Evolutionary conservation across 1,140 invertebrate genomes (phyloP).

Genomic region (Episyrphus balteatus): DNA sequence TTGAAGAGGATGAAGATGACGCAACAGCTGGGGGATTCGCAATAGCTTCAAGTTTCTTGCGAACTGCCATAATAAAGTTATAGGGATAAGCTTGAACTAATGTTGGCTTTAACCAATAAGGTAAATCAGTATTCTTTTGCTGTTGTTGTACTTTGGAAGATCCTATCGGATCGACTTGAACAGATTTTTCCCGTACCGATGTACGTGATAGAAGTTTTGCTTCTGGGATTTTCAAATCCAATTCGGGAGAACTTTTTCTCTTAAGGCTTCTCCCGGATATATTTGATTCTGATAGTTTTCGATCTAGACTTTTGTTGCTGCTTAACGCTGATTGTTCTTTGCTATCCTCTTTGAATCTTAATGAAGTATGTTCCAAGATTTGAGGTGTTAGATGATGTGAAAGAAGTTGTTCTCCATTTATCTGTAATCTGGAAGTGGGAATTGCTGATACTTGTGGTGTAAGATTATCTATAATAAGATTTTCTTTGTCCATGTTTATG

Average conservation of each 20-base stretch:
- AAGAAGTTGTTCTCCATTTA: no score
- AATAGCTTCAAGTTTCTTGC: slow-evolving; percentile 15
- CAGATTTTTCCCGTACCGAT: neutral
- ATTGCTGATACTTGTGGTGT: neutral
- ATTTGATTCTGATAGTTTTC: neutral
- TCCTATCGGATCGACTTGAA: neutral
- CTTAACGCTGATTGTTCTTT: neutral
- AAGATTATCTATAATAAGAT: slow-evolving; percentile 3
- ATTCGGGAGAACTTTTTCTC: neutral
- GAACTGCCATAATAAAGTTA: slow-evolving; percentile 17
- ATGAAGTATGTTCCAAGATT: neutral
- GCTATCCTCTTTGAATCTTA: neutral
- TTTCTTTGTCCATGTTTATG: slow-evolving; percentile 8
- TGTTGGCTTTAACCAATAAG: slow-evolving; percentile 12
- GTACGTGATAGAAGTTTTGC: neutral
- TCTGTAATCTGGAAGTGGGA: no score
- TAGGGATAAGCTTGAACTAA: slow-evolving; percentile 14
- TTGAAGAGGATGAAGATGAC: neutral
- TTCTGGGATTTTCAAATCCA: neutral
- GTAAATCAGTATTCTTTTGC: slow-evolving; percentile 5
- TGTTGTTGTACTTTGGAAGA: neutral
- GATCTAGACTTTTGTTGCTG: neutral
- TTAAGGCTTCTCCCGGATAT: neutral
- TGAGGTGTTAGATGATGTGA: no score
- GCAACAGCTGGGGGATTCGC: slow-evolving; percentile 4